These are phyloP conservation scores for Meghimatium bilineatum DNA, from an alignment of 2,888 invertebrate species.

Conservation along the genomic window DNA sequence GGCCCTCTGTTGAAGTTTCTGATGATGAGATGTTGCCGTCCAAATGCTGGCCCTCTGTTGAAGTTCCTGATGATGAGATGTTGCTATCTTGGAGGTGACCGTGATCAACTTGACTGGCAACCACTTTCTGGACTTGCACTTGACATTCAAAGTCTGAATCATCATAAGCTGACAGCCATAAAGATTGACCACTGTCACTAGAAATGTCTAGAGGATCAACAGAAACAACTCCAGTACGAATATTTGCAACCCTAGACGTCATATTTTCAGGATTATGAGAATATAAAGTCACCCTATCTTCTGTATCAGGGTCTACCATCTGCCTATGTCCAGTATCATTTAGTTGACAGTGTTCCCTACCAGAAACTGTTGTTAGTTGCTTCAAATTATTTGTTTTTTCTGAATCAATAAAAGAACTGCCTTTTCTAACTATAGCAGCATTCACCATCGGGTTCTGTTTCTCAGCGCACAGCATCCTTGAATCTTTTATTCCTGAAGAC, in stretches of 20 bases:
- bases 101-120: background rate
- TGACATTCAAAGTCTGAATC: conserved; percentile 14
- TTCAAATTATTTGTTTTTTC: background rate
- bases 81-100: conserved; percentile 2
- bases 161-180: conserved; percentile 29
- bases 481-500: background rate
- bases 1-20: background rate
- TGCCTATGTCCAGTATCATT: background rate
- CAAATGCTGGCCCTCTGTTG: background rate
- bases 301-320: background rate
- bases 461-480: background rate
- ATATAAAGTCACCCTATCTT: background rate
- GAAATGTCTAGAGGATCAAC: conserved; percentile 1
- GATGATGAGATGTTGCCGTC: conserved; percentile 27
- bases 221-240: background rate
- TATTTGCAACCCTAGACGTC: background rate
- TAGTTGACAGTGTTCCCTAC: background rate
- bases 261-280: background rate
- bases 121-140: background rate
- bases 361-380: too few relatives aligned
- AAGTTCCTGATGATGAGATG: conserved; percentile 19
- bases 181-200: background rate
- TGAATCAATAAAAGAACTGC: background rate
- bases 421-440: background rate
- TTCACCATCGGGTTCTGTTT: background rate